Conservation (phyloP, 2,113 vertebrate genomes). For the Urocynchramus pylzowi region DNA sequence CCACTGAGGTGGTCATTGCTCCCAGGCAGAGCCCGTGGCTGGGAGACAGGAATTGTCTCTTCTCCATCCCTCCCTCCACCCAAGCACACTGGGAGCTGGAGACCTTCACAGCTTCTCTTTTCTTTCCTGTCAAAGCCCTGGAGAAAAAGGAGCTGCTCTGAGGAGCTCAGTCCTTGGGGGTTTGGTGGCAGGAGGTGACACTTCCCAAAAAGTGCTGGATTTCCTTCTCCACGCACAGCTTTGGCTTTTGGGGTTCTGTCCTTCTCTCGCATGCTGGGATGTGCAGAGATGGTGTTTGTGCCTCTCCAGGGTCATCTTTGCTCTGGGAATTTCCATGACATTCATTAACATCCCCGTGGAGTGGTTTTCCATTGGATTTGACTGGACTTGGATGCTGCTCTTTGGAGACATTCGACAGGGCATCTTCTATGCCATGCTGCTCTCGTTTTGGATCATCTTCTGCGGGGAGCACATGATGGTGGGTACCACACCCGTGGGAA, state of each 20-base stretch:
- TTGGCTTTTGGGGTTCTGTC: background rate
- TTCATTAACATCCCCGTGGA: slow-evolving; percentile 98
- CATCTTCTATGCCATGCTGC: slow-evolving; percentile 97
- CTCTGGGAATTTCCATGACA: slow-evolving; percentile 96
- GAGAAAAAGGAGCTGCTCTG: background rate
- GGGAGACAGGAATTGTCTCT: background rate
- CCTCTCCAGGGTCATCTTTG: slow-evolving; percentile 88
- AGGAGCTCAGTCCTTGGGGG: background rate
- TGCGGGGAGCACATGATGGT: slow-evolving; percentile 99
- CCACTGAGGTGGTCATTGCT: fast-evolving
- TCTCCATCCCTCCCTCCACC: background rate
- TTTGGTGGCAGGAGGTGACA: background rate
- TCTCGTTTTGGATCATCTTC: slow-evolving; percentile 99
- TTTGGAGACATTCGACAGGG: slow-evolving; percentile 97
- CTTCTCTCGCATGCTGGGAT: background rate
- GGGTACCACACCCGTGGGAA: background rate
- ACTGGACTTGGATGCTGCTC: slow-evolving; percentile 99
- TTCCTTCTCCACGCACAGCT: background rate
- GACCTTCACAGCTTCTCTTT: background rate
- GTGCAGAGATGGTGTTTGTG: background rate
- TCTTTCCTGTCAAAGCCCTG: background rate
- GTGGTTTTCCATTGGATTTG: slow-evolving; percentile 96
- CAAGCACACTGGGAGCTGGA: background rate
- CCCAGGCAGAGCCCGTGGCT: background rate
- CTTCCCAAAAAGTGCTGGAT: background rate